Base-by-base conservation (phyloP, 1,140 invertebrate genomes). In the Bactericera cockerelli region DNA sequence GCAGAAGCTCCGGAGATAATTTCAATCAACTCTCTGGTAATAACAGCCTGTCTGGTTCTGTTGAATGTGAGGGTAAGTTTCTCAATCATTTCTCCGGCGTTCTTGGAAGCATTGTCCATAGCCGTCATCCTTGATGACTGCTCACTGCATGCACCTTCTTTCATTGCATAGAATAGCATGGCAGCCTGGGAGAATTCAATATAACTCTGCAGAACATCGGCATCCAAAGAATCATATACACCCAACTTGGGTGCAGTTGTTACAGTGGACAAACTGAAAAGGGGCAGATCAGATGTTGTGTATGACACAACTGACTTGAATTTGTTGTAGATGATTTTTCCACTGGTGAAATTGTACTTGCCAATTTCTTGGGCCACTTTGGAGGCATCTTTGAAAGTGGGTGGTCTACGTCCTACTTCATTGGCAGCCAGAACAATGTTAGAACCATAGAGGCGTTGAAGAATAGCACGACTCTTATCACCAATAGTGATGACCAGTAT, bases 81-180 rank as follows among this genome's bases (percentile, higher is more conserved):
- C 66, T 93, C 90, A 75, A 99, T 99, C 93, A 99, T 98, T 72
- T 99, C 96, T 68, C 82, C 93, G 56, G 96, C 96, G 74, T 99
- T 99, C 78, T 99, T 99, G 71, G 86, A 95, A n/a, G 96, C 96
- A 68, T 92, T 93, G 74, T 99, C 96, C 96, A 99, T 99, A 68
- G 96, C 93, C 62, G 93, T 96, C 96, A 99, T 99, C 57, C 96
- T 80, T 39, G 93, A 90, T 26, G 91, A 93, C 73, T 99, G 95
- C 73, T 99, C 96, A 61, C 89, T 93, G 75, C 90, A 93, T 16
- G 93, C 92, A 39, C 90, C 86, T 72, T 99, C 96, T 75, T 99
- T 99, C 81, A 99, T 81, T n/a, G 89, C 84, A 71, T 89, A 99
- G 74, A 86, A 98, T 21, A 98, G 69, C 57, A 98, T 76, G 24